Base-by-base conservation (phyloP, 92 coral and sea anemone genomes). In the Ricordea florida region DNA sequence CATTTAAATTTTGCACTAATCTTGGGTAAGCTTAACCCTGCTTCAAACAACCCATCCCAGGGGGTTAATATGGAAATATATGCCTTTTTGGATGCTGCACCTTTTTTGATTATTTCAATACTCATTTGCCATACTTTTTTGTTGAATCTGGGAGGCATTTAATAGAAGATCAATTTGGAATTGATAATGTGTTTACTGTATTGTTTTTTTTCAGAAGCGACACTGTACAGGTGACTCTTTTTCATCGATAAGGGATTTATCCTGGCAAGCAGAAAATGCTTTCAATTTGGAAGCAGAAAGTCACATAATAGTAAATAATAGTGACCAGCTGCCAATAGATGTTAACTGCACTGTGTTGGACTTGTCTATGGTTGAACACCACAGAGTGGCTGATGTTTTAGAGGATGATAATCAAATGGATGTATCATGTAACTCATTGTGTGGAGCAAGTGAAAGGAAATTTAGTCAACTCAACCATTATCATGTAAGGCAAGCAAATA, bases 221-320 rank as follows among this genome's bases (percentile, higher is more conserved):
- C 64, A 50, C 14, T 69, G 76, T 52, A 47, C 40, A 16, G 76
- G 41, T 16, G 62, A 69, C 14, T 16, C 47, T n/a, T 69, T n/a
- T n/a, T n/a, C n/a, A n/a, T n/a, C n/a, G n/a, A n/a, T n/a, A n/a
- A n/a, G n/a, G n/a, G n/a, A n/a, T n/a, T n/a, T n/a, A n/a, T n/a
- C 52, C 0, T 52, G 76, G 50, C 48, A 5, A 10, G 11, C 49
- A 8, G 76, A 51, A 25, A 52, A 69, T 51, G n/a, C 37, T 1
- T 38, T 16, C 5, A 51, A 51, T 35, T 13, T 25, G 26, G 76
- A 51, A 53, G 27, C 50, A 35, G 65, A 69, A 20, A 51, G n/a
- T n/a, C n/a, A 52, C 40, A 51, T 49, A 52, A n/a, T n/a, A n/a
- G n/a, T n/a, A n/a, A n/a, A n/a, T 27, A 57, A 7, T 4, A 2